Percentiles rank a stretch among this genome's conserved stretches.
phyloP scores from a whole-genome alignment of 2,113 vertebrate species.

The Hippolais icterina region DNA sequence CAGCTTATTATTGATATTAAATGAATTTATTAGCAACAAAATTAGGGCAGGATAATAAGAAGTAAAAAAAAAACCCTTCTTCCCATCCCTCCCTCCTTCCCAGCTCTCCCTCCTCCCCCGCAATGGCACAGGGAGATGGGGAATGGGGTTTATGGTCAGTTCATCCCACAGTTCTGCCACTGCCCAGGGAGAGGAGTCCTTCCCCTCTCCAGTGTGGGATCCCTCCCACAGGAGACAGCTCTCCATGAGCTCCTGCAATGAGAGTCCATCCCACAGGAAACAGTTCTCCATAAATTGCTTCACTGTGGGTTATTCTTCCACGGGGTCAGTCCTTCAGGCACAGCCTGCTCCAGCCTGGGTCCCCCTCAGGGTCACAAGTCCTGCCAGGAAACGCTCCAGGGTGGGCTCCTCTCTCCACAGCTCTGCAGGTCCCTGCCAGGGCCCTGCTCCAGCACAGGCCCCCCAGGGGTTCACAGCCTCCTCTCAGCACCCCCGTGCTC shows the following conservation, averaged over 20 bases:
- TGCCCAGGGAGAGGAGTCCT: background rate
- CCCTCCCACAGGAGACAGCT: background rate
- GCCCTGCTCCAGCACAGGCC: background rate
- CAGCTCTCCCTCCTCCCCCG: background rate
- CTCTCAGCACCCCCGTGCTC: background rate
- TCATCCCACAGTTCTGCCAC: background rate
- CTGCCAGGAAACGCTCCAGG: background rate
- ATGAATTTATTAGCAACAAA: background rate
- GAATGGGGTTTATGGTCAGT: background rate
- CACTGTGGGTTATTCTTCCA: background rate
- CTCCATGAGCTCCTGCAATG: background rate
- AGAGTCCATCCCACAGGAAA: background rate
- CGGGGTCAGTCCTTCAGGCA: background rate
- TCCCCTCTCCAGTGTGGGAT: background rate
- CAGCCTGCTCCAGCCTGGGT: background rate
- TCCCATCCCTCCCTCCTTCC: background rate
- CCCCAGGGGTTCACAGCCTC: background rate
- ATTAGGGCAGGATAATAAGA: background rate
- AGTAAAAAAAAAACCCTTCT: background rate
- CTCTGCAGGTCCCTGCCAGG: background rate
- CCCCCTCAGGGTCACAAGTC: background rate
- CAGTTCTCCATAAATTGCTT: background rate
- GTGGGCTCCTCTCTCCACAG: background rate
- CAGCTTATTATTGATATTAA: too few species aligned
- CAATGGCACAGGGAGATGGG: background rate